Evolutionary conservation across 2,888 invertebrate species (phyloP), one percentile per base, ranked within the genome.

Genomic region (Achlya flavicornis): DNA sequence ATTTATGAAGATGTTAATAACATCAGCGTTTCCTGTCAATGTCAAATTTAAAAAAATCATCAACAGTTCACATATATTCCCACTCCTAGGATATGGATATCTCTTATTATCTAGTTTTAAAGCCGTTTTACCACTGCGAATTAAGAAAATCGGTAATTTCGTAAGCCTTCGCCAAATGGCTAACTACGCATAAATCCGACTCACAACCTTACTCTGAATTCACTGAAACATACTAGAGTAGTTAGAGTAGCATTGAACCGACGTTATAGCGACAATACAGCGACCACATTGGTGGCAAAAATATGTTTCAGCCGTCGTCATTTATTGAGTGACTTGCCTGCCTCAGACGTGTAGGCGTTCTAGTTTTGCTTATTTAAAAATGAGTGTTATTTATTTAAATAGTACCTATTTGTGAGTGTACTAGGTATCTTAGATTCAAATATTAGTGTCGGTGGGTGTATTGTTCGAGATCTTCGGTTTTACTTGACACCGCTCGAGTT

Each of bases 241-340:
- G 8, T n/a, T n/a, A 6, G 46, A 46, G 16, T 8, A 16, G 48
- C 48, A 48, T 16, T 48, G 41, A n/a, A 53, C 53, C 1, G 19
- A 26, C 19, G 8, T 53, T 53, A 10, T 4, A 41, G 12, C 26
- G 58, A 38, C 58, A 38, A 38, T 35, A 12, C 32, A 26, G 26
- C 26, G 35, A 38, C 38, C 38, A 35, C 41, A 5, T 38, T 5
- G 60, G 41, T 35, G 58, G 38, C 60, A 60, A 38, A 59, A 38
- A 59, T 41, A 41, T 59, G 38, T 59, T 38, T 19, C 41, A 14
- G 43, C 26, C 53, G 16, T 53, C 10, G 11, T 16, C 32, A 14
- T 35, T 33, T 59, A 58, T 59, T 35, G 59, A 59, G 35, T 58
- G 32, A 57, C 60, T 60, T 57, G 32, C 33, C 61, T 61, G 32